Percentiles rank a stretch among this genome's conserved stretches.
Evolutionary conservation across 2,797 vertebrate genomes (phyloP).

Genomic region (Gymnodraco acuticeps): DNA sequence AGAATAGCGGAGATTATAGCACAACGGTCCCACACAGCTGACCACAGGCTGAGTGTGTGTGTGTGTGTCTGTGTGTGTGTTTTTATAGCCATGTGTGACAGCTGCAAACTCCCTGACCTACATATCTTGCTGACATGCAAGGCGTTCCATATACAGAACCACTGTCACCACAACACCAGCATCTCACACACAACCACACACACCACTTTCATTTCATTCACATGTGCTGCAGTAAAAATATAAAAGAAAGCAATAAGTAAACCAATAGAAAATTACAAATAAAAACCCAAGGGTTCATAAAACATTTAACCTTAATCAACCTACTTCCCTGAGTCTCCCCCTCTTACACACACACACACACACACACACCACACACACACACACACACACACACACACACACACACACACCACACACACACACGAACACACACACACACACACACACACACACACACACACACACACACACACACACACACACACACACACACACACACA

Average conservation of each 20-base stretch:
- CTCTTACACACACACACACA: no score
- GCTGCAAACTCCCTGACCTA: constrained; percentile 74
- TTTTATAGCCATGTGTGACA: constrained; percentile 49
- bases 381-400: not conserved
- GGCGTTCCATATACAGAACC: not conserved
- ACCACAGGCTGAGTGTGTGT: constrained; percentile 6
- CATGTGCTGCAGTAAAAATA: not conserved
- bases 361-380: no score
- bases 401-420: constrained; percentile 28
- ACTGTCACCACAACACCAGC: constrained; percentile 1
- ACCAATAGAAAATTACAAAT: not conserved
- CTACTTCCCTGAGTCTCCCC: not conserved
- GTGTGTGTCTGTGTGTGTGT: constrained; percentile 18
- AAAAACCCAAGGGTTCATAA: not conserved
- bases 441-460: constrained; percentile 25
- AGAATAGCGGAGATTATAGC: constrained; percentile 31
- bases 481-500: no score
- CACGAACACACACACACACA: constrained; percentile 22
- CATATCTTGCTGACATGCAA: constrained; percentile 55
- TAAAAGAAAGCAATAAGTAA: not conserved
- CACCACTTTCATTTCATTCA: not conserved
- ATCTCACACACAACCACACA: not conserved
- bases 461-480: not conserved
- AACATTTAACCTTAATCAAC: constrained; percentile 26
- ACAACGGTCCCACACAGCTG: constrained; percentile 33